Evolutionary conservation across 2,113 vertebrate genomes (phyloP).

Genomic region (Ia io): DNA sequence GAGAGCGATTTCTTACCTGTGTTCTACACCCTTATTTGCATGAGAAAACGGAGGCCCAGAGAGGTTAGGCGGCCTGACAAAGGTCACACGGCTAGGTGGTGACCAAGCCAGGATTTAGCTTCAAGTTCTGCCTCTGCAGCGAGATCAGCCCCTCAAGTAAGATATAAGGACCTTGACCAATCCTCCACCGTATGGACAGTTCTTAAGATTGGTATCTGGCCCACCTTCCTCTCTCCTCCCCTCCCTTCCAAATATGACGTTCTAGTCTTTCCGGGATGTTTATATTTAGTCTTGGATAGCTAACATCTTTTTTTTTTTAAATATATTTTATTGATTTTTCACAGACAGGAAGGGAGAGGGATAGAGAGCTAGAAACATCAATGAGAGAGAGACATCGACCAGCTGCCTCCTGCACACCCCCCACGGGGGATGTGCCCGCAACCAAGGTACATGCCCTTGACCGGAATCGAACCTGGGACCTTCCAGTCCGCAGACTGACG

Average conservation of each 20-base stretch:
- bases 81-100: neutral
- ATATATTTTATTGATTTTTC: no score
- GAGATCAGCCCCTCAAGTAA: no score
- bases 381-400: no score
- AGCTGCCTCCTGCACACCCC: no score
- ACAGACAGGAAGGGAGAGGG: no score
- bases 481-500: no score
- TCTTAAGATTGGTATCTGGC: neutral
- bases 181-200: neutral
- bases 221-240: neutral
- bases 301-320: no score
- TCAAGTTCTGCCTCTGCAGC: neutral
- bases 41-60: neutral
- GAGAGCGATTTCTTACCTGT: neutral
- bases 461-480: no score
- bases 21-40: neutral
- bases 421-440: no score
- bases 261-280: neutral
- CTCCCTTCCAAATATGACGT: neutral
- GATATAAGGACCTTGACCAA: neutral
- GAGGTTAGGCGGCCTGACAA: neutral
- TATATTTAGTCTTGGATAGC: neutral
- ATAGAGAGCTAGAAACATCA: no score
- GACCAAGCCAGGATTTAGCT: neutral
- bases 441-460: no score